phyloP scores from a whole-genome alignment of 2,888 invertebrate species.

The Julus scandinavius region DNA sequence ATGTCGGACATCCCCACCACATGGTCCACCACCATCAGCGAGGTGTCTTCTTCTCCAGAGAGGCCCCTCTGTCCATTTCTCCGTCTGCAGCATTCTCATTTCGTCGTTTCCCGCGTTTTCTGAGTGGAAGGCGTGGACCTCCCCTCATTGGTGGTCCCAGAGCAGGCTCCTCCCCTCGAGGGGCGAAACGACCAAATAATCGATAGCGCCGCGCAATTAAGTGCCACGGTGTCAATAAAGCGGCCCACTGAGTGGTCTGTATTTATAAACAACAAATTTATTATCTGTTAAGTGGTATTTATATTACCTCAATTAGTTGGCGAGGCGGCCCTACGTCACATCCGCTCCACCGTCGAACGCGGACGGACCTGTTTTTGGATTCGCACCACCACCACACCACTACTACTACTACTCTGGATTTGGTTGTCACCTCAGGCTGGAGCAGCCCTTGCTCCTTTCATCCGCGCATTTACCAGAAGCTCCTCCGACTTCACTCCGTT shows the following conservation, averaged over 20 bases:
- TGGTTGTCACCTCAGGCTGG: too few relatives aligned
- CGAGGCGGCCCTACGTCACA: constrained; percentile 56
- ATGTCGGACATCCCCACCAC: too few relatives aligned
- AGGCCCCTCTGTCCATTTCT: too few relatives aligned
- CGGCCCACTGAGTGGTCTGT: constrained; percentile 58
- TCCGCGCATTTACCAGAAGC: neutral
- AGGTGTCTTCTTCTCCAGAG: too few relatives aligned
- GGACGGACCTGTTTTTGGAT: neutral
- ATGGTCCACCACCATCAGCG: too few relatives aligned
- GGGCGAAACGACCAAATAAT: constrained; percentile 52
- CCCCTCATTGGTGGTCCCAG: constrained; percentile 19
- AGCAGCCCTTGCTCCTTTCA: neutral
- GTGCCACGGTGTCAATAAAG: constrained; percentile 58
- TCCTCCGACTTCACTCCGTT: too few relatives aligned
- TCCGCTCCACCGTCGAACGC: constrained; percentile 52
- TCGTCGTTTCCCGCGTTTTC: neutral
- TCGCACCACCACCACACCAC: neutral
- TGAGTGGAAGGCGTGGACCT: neutral
- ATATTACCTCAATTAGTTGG: constrained; percentile 57
- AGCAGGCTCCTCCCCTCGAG: neutral
- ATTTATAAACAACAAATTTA: constrained; percentile 59
- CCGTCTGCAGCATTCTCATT: too few relatives aligned
- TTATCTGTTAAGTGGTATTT: constrained; percentile 59
- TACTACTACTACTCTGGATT: neutral
- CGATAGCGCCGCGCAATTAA: constrained; percentile 55